Evolutionary conservation across 1,140 invertebrate genomes (phyloP), one percentile per base, ranked within the genome.

Genomic region (Cotesia typhae): DNA sequence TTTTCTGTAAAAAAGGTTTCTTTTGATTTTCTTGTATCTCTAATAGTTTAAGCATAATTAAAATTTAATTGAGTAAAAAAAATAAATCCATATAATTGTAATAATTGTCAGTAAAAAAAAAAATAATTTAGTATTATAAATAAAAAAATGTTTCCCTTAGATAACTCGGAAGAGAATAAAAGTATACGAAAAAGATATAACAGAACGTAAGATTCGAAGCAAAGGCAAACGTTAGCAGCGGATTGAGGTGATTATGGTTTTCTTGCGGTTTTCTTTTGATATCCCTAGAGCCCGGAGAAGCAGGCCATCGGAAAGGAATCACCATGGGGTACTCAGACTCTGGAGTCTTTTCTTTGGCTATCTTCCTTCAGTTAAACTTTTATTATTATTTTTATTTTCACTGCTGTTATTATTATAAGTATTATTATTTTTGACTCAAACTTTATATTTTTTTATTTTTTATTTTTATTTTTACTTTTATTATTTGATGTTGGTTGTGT

Each of bases 241-340:
- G 67, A 57, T 60, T 75, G n/a, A 36, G 67, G 67, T 72, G 71
- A 70, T 75, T 75, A 75, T 70, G 74, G 66, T 78, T 74, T 76
- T 72, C 75, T 77, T 77, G 74, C 72, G 76, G 76, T 77, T 78
- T 77, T 80, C 80, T 80, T 79, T 78, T 75, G 70, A 74, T 76
- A 47, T 47, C 72, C 74, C 74, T 75, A 75, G 75, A 71, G 28
- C 28, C 28, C 28, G 28, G 28, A 28, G 28, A 28, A 28, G 28
- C 28, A 28, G 28, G 1, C 28, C 28, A 1, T 28, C 1, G 28
- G 72, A 65, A 53, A 70, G 70, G 68, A 79, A 78, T 74, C 65
- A 77, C 77, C 74, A 78, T 70, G 60, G 74, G 76, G 78, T 74
- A 47, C 41, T 74, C 38, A 36, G 41, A 47, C 55, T 57, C 65